Percentiles rank a stretch among this genome's conserved stretches.
Conservation (phyloP, 2,888 invertebrate genomes). For the Glomeris marginata region DNA sequence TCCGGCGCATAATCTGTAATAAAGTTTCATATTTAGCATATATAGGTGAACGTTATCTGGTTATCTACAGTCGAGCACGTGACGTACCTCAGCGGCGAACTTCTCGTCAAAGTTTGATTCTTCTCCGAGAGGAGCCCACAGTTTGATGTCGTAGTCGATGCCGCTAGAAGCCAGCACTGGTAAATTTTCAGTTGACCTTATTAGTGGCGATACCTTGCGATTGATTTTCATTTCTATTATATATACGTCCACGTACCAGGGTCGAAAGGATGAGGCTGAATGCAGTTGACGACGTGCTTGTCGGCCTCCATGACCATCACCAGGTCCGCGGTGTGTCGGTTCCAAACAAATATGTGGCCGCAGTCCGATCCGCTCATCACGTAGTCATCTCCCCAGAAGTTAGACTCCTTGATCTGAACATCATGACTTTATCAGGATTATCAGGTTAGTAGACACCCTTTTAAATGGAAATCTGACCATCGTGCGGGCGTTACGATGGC, state of each 20-base stretch:
- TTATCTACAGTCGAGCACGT: neutral
- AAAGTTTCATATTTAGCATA: neutral
- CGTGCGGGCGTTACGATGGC: conserved; percentile 57
- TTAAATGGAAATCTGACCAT: no score
- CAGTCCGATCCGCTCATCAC: conserved; percentile 81
- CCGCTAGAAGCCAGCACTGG: conserved; percentile 58
- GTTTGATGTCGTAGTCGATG: conserved; percentile 73
- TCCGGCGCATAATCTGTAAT: conserved; percentile 51
- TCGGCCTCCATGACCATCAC: conserved; percentile 64
- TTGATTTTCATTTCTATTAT: neutral
- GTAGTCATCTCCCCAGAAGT: conserved; percentile 65
- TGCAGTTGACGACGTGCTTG: conserved; percentile 62
- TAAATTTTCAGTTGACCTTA: neutral
- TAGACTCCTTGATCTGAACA: conserved; percentile 58
- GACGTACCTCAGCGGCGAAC: conserved; percentile 46
- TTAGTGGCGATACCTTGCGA: neutral
- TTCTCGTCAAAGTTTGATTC: conserved; percentile 44
- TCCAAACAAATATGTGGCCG: conserved; percentile 73
- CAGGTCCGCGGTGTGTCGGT: conserved; percentile 49
- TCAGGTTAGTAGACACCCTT: no score
- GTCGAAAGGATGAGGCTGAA: conserved; percentile 65
- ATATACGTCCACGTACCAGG: conserved; percentile 29
- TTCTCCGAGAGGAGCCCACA: conserved; percentile 57
- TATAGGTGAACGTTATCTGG: neutral
- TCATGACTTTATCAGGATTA: no score